phyloP scores from a whole-genome alignment of 1,140 invertebrate species.

The Oscheius sp. region DNA sequence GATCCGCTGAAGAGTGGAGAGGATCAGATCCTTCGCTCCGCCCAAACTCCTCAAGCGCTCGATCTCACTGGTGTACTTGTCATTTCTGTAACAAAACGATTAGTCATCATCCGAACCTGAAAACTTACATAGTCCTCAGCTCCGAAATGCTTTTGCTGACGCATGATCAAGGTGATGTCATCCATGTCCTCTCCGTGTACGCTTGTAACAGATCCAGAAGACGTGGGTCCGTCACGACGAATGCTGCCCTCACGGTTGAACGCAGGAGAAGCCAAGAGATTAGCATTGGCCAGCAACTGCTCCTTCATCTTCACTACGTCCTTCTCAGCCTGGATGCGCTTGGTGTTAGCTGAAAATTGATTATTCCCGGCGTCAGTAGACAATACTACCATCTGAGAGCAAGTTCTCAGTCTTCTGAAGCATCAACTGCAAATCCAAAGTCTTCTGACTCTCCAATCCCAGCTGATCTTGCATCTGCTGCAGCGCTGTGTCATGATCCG shows the following conservation, averaged over 20 bases:
- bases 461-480: no score
- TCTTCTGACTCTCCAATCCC: not conserved
- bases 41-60: no score
- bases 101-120: no score
- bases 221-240: constrained; percentile 11
- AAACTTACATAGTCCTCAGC: constrained; percentile 28
- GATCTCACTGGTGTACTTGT: no score
- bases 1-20: no score
- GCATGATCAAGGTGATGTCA: constrained; percentile 40
- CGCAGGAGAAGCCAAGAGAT: constrained; percentile 38
- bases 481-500: not conserved
- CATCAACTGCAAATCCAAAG: not conserved
- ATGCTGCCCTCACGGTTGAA: not conserved
- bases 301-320: constrained; percentile 44
- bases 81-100: no score
- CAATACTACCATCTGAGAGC: not conserved
- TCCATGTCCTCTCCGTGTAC: constrained; percentile 23
- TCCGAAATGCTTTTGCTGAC: constrained; percentile 44
- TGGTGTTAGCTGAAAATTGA: no score
- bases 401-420: no score
- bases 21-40: no score
- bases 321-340: constrained; percentile 34
- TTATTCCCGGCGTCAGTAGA: no score
- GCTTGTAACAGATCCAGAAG: not conserved
- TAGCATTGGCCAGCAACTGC: constrained; percentile 49